Evolutionary conservation across 1,140 invertebrate species (phyloP).

Genomic region (Caenorhabditis remanei): DNA sequence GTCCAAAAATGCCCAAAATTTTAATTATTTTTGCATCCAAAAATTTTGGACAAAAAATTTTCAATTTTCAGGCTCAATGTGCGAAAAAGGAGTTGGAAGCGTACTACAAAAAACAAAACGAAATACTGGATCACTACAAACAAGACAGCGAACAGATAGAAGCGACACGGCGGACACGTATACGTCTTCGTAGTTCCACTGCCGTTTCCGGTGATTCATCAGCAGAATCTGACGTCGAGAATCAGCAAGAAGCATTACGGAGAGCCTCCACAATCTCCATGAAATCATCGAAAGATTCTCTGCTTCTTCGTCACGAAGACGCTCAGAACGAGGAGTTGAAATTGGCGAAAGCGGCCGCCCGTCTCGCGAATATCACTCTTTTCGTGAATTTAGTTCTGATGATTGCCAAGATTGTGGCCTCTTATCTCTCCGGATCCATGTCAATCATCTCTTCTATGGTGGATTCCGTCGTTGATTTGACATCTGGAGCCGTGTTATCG

Average conservation of each 20-base stretch:
- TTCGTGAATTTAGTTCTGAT: slow-evolving; percentile 76
- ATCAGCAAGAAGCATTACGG: not conserved
- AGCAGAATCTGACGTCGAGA: not conserved
- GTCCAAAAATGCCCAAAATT: too few relatives aligned
- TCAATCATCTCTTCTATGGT: slow-evolving; percentile 80
- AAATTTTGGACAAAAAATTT: too few relatives aligned
- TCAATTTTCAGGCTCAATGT: slow-evolving; percentile 13
- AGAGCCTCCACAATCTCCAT: slow-evolving; percentile 14
- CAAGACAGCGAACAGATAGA: slow-evolving; percentile 66
- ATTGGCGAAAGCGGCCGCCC: slow-evolving; percentile 52
- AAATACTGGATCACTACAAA: slow-evolving; percentile 67
- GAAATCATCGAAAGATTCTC: not conserved
- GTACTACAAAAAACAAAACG: slow-evolving; percentile 68
- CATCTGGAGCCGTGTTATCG: slow-evolving; percentile 79
- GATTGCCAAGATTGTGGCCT: slow-evolving; percentile 76
- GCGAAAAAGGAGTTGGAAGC: slow-evolving; percentile 61
- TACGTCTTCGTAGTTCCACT: not conserved
- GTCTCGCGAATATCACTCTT: slow-evolving; percentile 73
- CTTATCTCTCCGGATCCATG: slow-evolving; percentile 79
- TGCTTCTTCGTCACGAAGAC: not conserved
- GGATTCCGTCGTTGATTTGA: slow-evolving; percentile 79
- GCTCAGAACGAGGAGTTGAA: slow-evolving; percentile 24
- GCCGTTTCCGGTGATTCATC: not conserved
- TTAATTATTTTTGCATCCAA: too few relatives aligned
- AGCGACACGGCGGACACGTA: slow-evolving; percentile 27